Evolutionary conservation across 1,140 invertebrate genomes (phyloP), one percentile per base, ranked within the genome.

Genomic region (Solenopsis invicta): DNA sequence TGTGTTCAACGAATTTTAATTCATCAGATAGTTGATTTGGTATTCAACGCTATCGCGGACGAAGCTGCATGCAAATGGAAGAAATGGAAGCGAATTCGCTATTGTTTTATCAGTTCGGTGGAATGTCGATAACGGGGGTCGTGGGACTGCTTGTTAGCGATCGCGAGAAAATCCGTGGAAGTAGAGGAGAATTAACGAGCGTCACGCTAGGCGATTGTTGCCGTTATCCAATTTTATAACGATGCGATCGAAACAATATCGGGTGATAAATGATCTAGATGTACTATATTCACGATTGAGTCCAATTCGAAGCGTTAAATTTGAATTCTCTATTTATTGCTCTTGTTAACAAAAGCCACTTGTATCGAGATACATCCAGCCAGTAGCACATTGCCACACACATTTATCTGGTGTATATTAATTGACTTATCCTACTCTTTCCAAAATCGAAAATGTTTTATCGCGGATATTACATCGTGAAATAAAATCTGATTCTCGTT

Each of bases 91-190:
- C 37, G 24, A 59, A 13, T 45, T 66, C 10, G 56, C 77, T 41
- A 69, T 88, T 88, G 87, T 78, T 76, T 81, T 78, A 76, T 75
- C 86, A 75, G 34, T 48, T 59, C 84, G 59, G 16, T 41, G 45
- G 37, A 86, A 87, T 74, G 66, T 48, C 62, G 85, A 88, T 80
- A 69, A 88, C 72, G 59, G 87, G 69, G 85, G 56, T 86, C 87
- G 87, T 88, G 87, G 56, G 87, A 88, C 37, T 34, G 48, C 48
- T 82, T 56, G 61, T 81, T 81, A 66, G 75, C 78, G 62, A 87
- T 56, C 48, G 71, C 59, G 61, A 84, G 69, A 71, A 62, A 69
- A 88, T 59, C 67, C 18, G 18, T 29, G 67, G 52, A 80, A 52
- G 85, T 50, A 18, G 18, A 77, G 48, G 41, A 52, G 78, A 85